A percentile compares a stretch with the other conserved stretches of the same genome.
Evolutionary conservation across 2,113 vertebrate species (phyloP).

Genomic region (Hemiscyllium ocellatum): DNA sequence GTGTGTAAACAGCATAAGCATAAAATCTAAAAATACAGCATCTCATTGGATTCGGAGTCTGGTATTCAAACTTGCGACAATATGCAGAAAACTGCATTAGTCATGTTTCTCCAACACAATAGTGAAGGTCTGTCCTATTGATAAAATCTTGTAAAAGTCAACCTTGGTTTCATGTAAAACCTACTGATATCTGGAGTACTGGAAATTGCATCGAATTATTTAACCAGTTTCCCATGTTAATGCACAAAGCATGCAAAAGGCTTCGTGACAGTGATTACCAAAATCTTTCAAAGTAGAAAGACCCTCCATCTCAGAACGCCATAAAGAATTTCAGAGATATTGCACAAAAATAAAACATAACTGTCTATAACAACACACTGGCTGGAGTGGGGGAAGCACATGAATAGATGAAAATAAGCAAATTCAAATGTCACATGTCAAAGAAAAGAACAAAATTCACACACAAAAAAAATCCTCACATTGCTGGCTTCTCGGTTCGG

Average conservation of each 20-base stretch:
- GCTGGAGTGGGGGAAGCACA: neutral
- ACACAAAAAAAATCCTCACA: neutral
- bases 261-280: neutral
- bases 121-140: neutral
- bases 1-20: neutral
- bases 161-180: neutral
- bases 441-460: neutral
- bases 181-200: neutral
- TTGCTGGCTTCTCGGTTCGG: neutral
- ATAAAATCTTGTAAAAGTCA: neutral
- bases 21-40: neutral
- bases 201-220: neutral
- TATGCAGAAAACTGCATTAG: neutral
- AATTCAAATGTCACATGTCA: neutral
- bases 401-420: neutral
- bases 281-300: neutral
- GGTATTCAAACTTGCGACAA: neutral
- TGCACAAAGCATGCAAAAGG: neutral
- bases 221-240: neutral
- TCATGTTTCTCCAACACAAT: neutral
- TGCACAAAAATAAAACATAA: neutral
- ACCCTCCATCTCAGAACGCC: neutral
- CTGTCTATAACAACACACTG: neutral
- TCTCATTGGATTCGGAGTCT: neutral
- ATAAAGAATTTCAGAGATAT: too few relatives aligned